These are phyloP conservation scores for Meghimatium bilineatum DNA, from an alignment of 2,888 invertebrate species.

Conservation along the genomic window DNA sequence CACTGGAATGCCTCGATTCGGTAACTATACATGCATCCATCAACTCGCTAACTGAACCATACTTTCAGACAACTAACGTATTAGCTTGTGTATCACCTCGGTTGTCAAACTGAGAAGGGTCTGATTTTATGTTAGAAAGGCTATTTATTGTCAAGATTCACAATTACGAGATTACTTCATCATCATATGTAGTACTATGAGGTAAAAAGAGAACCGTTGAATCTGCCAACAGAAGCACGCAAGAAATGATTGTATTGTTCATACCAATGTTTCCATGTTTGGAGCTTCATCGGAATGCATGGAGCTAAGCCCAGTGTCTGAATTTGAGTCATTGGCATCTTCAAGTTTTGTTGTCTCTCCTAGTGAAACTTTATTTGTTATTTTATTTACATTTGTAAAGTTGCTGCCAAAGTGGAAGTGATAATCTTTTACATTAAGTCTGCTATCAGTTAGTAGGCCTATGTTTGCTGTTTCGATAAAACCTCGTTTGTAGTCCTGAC, in stretches of 20 bases:
- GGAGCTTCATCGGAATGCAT: conserved; percentile 76
- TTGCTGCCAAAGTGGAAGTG: not conserved
- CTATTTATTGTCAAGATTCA: too few species aligned
- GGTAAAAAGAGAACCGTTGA: too few species aligned
- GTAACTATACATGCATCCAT: too few species aligned
- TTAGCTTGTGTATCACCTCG: too few species aligned
- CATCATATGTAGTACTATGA: too few species aligned
- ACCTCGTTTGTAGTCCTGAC: not conserved
- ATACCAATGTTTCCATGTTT: conserved; percentile 68
- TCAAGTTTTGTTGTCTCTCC: conserved; percentile 38
- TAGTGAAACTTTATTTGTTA: not conserved
- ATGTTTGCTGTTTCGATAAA: not conserved
- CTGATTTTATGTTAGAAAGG: too few species aligned
- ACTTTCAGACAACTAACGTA: too few species aligned
- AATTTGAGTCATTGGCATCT: conserved; percentile 72
- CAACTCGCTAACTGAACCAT: too few species aligned
- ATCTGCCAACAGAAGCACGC: too few species aligned
- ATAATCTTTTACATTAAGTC: not conserved
- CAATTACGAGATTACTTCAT: too few species aligned
- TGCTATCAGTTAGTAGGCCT: not conserved
- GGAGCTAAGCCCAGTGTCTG: conserved; percentile 79
- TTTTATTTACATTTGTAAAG: not conserved
- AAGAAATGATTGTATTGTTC: conserved; percentile 4
- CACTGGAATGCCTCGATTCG: too few species aligned
- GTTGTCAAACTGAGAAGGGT: too few species aligned